Conservation (phyloP, 2,888 invertebrate species). For the Aspidiotus rigidus region DNA sequence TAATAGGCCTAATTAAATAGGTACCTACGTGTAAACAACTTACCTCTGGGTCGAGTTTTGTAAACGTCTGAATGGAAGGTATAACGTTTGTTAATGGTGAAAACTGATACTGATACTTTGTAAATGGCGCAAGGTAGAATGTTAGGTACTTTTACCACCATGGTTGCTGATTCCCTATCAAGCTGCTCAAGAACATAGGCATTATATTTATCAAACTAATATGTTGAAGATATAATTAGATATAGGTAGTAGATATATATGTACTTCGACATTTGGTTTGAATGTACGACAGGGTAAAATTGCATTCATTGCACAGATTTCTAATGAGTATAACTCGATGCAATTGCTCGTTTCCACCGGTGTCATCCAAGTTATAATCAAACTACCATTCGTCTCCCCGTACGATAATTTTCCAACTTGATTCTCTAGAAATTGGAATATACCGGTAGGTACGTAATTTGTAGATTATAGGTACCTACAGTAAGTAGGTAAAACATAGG, state of each 20-base stretch:
- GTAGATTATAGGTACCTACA: neutral
- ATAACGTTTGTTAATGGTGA: neutral
- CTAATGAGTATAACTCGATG: neutral
- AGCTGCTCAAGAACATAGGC: neutral
- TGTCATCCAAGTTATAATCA: neutral
- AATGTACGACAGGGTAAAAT: neutral
- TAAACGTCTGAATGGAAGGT: neutral
- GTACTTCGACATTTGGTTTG: neutral
- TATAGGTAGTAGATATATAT: neutral
- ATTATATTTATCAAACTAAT: neutral
- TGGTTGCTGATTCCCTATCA: neutral
- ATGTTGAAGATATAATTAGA: neutral
- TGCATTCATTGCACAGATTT: neutral
- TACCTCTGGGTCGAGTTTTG: neutral
- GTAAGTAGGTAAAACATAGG: neutral
- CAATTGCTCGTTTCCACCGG: neutral
- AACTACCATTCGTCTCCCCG: neutral
- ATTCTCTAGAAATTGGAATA: neutral
- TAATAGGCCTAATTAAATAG: no score
- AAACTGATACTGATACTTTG: constrained; percentile 7
- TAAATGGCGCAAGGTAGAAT: neutral
- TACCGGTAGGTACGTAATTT: neutral
- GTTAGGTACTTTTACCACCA: neutral
- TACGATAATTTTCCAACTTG: neutral
- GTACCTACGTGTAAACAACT: neutral